phyloP scores from a whole-genome alignment of 30 jellyfish, hydroid and myxozoan genomes.

The Aurelia sp. region DNA sequence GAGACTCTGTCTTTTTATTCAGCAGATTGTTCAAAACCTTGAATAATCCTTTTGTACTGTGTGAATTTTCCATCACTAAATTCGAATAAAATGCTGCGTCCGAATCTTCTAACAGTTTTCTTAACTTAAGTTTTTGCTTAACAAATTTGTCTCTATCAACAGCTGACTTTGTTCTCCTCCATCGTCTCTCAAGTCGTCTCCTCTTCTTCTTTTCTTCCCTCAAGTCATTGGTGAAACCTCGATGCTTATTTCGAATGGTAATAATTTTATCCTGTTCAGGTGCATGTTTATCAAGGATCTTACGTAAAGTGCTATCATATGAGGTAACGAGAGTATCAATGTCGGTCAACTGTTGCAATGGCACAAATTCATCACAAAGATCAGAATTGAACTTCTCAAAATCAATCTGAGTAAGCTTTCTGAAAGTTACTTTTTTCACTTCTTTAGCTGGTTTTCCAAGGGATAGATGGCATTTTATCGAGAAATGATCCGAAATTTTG shows the following conservation, averaged over 20 bases:
- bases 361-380: conserved; percentile 5
- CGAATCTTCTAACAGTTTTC: conserved; percentile 19
- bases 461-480: conserved; percentile 36
- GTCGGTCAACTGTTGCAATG: conserved; percentile 11
- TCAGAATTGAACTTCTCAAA: conserved; percentile 30
- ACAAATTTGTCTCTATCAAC: conserved; percentile 31
- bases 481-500: conserved; percentile 54
- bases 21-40: not conserved
- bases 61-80: conserved; percentile 6
- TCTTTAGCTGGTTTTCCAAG: conserved; percentile 24
- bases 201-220: conserved; percentile 44
- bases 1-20: conserved; percentile 18
- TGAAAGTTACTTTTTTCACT: conserved; percentile 33
- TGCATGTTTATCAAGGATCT: conserved; percentile 54
- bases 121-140: conserved; percentile 24
- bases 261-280: conserved; percentile 37
- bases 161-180: conserved; percentile 48
- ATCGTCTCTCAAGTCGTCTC: conserved; percentile 45
- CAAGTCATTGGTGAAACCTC: conserved; percentile 17
- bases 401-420: conserved; percentile 63
- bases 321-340: conserved; percentile 26
- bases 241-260: conserved; percentile 30
- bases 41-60: not conserved
- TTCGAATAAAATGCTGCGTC: conserved; percentile 13
- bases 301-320: conserved; percentile 43